These are phyloP conservation scores for Trichomalopsis sarcophagae DNA, from an alignment of 1,140 invertebrate species.

Conservation along the genomic window DNA sequence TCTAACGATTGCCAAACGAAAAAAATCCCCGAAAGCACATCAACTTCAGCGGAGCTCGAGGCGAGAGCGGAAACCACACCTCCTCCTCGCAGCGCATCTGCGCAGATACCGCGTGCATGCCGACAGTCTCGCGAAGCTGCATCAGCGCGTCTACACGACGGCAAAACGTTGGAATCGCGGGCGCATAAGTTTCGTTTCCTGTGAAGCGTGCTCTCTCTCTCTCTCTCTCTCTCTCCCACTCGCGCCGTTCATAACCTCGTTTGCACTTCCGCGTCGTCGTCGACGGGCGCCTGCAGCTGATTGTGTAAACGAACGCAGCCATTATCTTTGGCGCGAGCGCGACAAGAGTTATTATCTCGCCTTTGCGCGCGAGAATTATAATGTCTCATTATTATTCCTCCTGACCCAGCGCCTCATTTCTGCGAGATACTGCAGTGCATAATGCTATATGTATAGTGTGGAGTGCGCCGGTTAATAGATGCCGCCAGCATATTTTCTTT, in stretches of 20 bases:
- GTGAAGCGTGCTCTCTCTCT: background rate
- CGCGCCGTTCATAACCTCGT: background rate
- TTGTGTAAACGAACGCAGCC: slow-evolving; percentile 53
- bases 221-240: no score
- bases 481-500: background rate
- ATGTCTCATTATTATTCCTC: slow-evolving; percentile 45
- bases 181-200: slow-evolving; percentile 51
- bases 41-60: background rate
- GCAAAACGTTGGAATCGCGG: background rate
- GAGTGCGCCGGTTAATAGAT: background rate
- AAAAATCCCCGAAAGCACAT: background rate
- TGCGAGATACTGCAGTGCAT: background rate
- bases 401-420: slow-evolving; percentile 4
- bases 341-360: slow-evolving; percentile 20
- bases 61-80: background rate
- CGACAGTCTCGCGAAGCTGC: background rate
- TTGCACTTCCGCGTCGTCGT: slow-evolving; percentile 41
- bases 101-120: background rate
- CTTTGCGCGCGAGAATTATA: slow-evolving; percentile 47
- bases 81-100: background rate
- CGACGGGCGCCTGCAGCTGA: slow-evolving; percentile 37
- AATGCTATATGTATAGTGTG: background rate
- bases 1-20: background rate
- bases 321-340: slow-evolving; percentile 26
- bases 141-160: background rate